Evolutionary conservation across 2,113 vertebrate species (phyloP), one percentile per base, ranked within the genome.

Genomic region (Tangachromis dhanisi): DNA sequence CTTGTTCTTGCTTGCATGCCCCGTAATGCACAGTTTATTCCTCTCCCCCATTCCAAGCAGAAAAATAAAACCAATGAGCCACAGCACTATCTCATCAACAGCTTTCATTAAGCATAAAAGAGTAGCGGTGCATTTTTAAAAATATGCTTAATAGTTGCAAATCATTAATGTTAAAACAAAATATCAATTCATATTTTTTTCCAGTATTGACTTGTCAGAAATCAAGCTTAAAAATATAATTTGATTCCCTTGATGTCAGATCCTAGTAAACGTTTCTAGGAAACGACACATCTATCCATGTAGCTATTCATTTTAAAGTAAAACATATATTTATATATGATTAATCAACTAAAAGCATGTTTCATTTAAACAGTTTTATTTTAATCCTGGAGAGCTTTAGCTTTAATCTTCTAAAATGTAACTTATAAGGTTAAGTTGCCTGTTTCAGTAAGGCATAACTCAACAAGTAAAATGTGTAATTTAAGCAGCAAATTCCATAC

Each of bases 31-130:
- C 87, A 90, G 81, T 94, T 93, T 93, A 86, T 88, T 92, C 80
- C 71, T 90, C 91, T 89, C 49, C 78, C 88, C 86, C 81, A 91
- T 92, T 93, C 59, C 89, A 94, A 94, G 93, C 88, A 93, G 92
- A 90, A 93, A 94, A 95, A 95, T 94, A 95, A 95, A 96, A 93
- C 88, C 93, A 95, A 96, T 95, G 94, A 94, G 95, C 91, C 94
- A 68, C 88, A 82, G 87, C 91, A 83, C 61, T 68, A 84, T 92
- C 92, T 94, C 92, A 95, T 94, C 93, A 94, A 83, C 79, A 82
- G 76, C 68, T 92, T 94, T 87, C 91, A 90, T 92, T 92, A 93
- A 83, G 90, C 45, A 90, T 85, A 87, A 89, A 90, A 88, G 88
- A 86, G 88, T 83, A 88, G 66, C 45, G 21, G 51, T 68, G 78